These are phyloP conservation scores for Apaloderma vittatum DNA, from an alignment of 2,113 vertebrate genomes.

Conservation along the genomic window DNA sequence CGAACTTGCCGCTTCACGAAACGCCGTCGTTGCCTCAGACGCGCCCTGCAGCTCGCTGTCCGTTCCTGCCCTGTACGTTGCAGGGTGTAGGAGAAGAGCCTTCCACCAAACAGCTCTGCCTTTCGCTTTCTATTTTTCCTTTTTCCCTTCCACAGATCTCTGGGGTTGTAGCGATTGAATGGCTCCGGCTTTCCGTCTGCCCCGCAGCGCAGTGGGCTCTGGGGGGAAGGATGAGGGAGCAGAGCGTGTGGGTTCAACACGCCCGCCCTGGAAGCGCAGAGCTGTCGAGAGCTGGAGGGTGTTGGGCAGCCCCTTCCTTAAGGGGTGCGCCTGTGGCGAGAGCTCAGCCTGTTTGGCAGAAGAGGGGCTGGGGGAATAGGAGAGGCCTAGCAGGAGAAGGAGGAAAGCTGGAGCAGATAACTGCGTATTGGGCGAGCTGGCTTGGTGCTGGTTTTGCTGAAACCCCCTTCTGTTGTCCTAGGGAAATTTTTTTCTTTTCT, in stretches of 20 bases:
- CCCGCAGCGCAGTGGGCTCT: neutral
- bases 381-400: neutral
- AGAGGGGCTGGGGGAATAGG: neutral
- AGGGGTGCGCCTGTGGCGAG: neutral
- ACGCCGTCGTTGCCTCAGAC: no score
- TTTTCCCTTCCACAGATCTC: no score
- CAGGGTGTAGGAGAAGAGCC: neutral
- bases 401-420: neutral
- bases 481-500: neutral
- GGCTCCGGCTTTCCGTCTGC: neutral
- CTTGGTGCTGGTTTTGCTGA: neutral
- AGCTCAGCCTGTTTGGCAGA: rapidly evolving
- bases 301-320: no score
- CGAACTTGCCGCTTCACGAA: neutral
- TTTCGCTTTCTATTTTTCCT: rapidly evolving
- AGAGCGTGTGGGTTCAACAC: rapidly evolving
- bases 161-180: rapidly evolving
- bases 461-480: neutral
- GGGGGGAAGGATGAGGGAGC: neutral
- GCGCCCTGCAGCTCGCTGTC: neutral
- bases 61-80: neutral
- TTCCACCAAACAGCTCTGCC: neutral
- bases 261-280: neutral
- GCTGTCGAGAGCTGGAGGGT: rapidly evolving
- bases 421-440: neutral